Evolutionary conservation across 2,888 invertebrate genomes (phyloP).

Genomic region (Cremastinae sp.): DNA sequence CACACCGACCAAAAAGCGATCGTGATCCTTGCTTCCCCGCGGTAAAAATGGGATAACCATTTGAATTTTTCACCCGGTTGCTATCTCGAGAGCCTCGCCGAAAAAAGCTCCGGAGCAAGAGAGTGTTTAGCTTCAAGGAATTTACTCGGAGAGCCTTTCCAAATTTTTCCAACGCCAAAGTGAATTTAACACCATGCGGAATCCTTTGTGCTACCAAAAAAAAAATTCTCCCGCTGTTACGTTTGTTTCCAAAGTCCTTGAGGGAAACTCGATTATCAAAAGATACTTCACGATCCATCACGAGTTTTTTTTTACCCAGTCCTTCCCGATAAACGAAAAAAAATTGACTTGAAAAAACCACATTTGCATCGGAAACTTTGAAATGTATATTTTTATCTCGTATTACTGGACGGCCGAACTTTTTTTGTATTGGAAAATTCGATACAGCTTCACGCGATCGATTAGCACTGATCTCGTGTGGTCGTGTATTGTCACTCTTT

Average conservation of each 20-base stretch:
- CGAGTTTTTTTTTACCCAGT: too few species aligned
- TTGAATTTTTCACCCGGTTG: constrained; percentile 29
- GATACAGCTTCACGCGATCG: too few species aligned
- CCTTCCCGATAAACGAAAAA: too few species aligned
- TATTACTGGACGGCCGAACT: too few species aligned
- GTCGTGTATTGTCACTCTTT: too few species aligned
- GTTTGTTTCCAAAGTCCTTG: neutral
- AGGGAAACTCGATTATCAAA: neutral
- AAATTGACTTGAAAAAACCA: too few species aligned
- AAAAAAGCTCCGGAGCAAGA: constrained; percentile 1
- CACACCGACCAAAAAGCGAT: constrained; percentile 2
- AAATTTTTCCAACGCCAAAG: neutral
- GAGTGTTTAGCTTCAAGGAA: neutral
- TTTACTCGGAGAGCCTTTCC: neutral
- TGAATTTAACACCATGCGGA: neutral
- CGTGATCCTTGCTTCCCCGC: neutral
- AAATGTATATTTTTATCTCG: too few species aligned
- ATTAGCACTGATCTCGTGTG: too few species aligned
- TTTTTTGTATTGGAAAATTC: too few species aligned
- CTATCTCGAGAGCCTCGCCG: constrained; percentile 6
- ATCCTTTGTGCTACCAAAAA: constrained; percentile 2
- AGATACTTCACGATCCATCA: too few species aligned
- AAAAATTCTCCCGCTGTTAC: neutral
- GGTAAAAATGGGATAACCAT: constrained; percentile 26
- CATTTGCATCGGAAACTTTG: too few species aligned